phyloP scores from a whole-genome alignment of 2,113 vertebrate genomes.

The Eretmochelys imbricata region DNA sequence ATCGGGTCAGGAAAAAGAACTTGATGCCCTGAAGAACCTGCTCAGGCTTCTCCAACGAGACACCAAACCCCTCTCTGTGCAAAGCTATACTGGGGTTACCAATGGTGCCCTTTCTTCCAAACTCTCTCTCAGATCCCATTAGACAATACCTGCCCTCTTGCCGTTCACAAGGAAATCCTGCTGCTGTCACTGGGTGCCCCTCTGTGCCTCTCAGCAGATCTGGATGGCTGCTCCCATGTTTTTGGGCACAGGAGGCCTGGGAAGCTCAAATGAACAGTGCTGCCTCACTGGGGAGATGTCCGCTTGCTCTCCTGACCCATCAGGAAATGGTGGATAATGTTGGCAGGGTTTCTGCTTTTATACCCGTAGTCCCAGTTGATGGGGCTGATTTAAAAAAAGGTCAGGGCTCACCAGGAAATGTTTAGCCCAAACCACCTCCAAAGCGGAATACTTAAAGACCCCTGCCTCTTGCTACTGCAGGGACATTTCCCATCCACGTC shows the following conservation, averaged over 20 bases:
- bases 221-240: background rate
- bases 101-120: background rate
- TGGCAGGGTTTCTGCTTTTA: background rate
- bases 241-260: background rate
- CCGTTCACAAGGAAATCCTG: background rate
- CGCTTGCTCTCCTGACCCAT: background rate
- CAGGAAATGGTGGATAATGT: background rate
- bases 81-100: background rate
- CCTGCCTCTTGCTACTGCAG: background rate
- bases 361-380: background rate
- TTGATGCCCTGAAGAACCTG: background rate
- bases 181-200: background rate
- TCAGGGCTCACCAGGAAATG: background rate
- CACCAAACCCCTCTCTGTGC: fast-evolving
- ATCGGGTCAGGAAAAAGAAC: fast-evolving
- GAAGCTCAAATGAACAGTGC: background rate
- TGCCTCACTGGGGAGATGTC: background rate
- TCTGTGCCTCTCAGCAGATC: background rate
- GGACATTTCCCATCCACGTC: background rate
- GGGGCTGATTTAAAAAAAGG: background rate
- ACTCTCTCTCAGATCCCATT: background rate
- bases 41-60: background rate
- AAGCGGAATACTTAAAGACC: background rate
- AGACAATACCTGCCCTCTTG: background rate
- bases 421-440: background rate